These are phyloP conservation scores for Plebejus melissa DNA, from an alignment of 2,888 invertebrate species.

Conservation along the genomic window DNA sequence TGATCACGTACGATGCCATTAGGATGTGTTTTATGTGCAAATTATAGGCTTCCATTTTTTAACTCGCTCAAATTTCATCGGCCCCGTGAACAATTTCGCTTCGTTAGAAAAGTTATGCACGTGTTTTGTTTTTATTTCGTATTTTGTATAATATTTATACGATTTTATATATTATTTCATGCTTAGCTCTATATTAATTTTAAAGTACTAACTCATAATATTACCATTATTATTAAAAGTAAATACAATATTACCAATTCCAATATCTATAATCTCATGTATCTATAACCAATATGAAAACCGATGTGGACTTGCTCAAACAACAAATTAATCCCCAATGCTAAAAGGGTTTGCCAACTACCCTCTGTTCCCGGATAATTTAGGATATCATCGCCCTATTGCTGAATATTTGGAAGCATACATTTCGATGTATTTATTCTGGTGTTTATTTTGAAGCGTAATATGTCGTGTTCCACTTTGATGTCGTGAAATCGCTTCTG, in stretches of 20 bases:
- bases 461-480: slow-evolving; percentile 79
- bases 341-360: slow-evolving; percentile 69
- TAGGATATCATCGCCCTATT: slow-evolving; percentile 72
- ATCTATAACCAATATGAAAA: slow-evolving; percentile 58
- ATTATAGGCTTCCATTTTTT: slow-evolving; percentile 76
- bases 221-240: not conserved
- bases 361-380: slow-evolving; percentile 72
- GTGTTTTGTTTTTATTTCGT: slow-evolving; percentile 45
- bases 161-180: slow-evolving; percentile 16
- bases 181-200: not conserved
- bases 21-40: slow-evolving; percentile 78
- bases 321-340: slow-evolving; percentile 67
- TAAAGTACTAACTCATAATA: not conserved
- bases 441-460: slow-evolving; percentile 78
- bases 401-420: slow-evolving; percentile 73
- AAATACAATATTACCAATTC: not conserved
- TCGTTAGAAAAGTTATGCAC: slow-evolving; percentile 60
- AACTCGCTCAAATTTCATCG: slow-evolving; percentile 59
- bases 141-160: slow-evolving; percentile 30
- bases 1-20: slow-evolving; percentile 75
- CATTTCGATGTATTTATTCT: slow-evolving; percentile 77
- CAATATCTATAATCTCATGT: slow-evolving; percentile 12
- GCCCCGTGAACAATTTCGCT: slow-evolving; percentile 60
- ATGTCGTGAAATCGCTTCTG: slow-evolving; percentile 79
- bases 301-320: slow-evolving; percentile 54